Evolutionary conservation across 2,797 vertebrate species (phyloP), one percentile per base, ranked within the genome.

Genomic region (Silurus aristotelis): DNA sequence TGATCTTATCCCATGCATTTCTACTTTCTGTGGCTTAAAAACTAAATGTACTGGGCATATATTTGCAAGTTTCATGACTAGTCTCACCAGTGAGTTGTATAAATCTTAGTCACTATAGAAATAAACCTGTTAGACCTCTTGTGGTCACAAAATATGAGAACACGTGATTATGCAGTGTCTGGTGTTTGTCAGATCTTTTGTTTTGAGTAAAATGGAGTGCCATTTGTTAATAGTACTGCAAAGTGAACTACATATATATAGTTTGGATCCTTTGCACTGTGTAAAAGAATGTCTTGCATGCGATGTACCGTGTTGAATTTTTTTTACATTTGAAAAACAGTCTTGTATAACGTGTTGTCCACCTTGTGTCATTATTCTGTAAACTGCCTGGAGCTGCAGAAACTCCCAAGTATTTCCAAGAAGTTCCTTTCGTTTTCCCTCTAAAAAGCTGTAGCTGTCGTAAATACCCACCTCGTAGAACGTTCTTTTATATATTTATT

Each of bases 81-180:
- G 20, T 13, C 6, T 31, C 25, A 58, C 25, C 52, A 78, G 10
- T 38, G 17, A 25, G 17, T 43, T 78, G 75, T 17, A 20, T 38
- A 10, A 77, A 14, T 13, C 17, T 12, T 19, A 25, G 17, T 38
- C 25, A 77, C 7, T 10, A 31, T 61, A 43, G 48, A 52, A 46
- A 63, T 60, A 63, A 79, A 46, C 31, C 76, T 61, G 76, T n/a
- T 78, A 14, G 76, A 31, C 52, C 27, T 58, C 55, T 78, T 58
- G 17, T 43, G 20, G 31, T 7, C 58, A 31, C 13, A 78, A 76
- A 56, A 5, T 19, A 25, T 14, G 46, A 31, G 25, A 56, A 52
- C 8, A 76, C 8, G 25, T 76, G 25, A 19, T 76, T 58, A 31
- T 22, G 22, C 31, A n/a, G 22, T 27, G n/a, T 75, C 14, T 17